phyloP scores from a whole-genome alignment of 2,888 invertebrate genomes.

The Philhelius pedissequus region DNA sequence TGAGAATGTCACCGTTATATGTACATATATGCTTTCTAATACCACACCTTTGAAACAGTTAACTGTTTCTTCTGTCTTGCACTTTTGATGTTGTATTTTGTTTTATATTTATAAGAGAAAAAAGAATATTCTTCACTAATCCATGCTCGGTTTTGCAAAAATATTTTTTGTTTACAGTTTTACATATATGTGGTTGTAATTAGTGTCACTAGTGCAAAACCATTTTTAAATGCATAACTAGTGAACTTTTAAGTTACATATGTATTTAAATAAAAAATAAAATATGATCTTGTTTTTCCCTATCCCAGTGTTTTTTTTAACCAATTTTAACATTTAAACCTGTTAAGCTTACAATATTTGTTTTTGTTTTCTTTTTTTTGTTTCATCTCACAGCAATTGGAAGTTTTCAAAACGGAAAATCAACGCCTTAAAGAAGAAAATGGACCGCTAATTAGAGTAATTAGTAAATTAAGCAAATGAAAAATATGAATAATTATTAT shows the following conservation, averaged over 20 bases:
- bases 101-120: background rate
- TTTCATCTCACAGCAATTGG: slow-evolving; percentile 86
- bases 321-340: background rate
- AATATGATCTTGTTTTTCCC: background rate
- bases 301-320: background rate
- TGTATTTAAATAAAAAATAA: background rate
- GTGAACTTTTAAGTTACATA: slow-evolving; percentile 12
- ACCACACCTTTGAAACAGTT: too few species aligned
- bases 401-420: too few species aligned
- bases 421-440: too few species aligned
- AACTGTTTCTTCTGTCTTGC: too few species aligned
- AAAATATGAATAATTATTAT: too few species aligned
- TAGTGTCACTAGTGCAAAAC: too few species aligned
- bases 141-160: slow-evolving; percentile 17
- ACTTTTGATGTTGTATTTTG: slow-evolving; percentile 31
- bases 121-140: slow-evolving; percentile 29
- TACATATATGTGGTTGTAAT: slow-evolving; percentile 23
- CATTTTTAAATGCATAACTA: too few species aligned
- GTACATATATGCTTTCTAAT: too few species aligned
- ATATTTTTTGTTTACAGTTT: slow-evolving; percentile 19
- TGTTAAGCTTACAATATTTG: background rate
- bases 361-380: slow-evolving; percentile 42
- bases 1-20: too few species aligned
- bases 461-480: too few species aligned
- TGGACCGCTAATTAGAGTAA: too few species aligned